Percentiles rank a stretch among this genome's conserved stretches.
Conservation (phyloP, 2,113 vertebrate species). For the Dicrurus megarhynchus region DNA sequence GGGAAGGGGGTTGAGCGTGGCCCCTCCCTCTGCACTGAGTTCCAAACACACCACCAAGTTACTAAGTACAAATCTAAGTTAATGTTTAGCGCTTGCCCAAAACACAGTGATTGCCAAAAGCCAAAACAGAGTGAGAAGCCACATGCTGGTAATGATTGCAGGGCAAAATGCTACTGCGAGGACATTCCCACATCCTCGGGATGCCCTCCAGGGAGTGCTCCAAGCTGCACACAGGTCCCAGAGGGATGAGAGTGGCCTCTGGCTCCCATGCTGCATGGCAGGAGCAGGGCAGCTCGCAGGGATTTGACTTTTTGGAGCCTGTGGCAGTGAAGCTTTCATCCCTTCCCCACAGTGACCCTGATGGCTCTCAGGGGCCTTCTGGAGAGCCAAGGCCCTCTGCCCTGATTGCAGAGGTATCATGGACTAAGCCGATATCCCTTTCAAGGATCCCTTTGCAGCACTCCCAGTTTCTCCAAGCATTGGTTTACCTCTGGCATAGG, state of each 20-base stretch:
- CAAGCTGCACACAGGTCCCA: neutral
- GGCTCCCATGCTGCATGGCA: neutral
- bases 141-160: accelerated
- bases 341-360: neutral
- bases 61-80: constrained; percentile 6
- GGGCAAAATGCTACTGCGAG: neutral
- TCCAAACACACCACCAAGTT: neutral
- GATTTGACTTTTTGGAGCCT: neutral
- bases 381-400: neutral
- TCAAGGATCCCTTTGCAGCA: neutral
- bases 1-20: neutral
- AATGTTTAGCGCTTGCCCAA: neutral
- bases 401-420: neutral
- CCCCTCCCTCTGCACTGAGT: neutral
- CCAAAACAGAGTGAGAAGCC: neutral
- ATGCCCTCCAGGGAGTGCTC: neutral
- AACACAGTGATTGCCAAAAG: neutral
- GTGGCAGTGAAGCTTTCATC: neutral
- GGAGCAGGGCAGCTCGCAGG: accelerated
- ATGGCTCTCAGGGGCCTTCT: neutral
- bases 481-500: neutral
- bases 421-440: neutral
- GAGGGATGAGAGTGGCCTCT: neutral
- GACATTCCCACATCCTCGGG: neutral
- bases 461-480: neutral